Conservation (phyloP, 37 sponge, comb jelly and placozoan genomes). For the Beroe forskalii region DNA sequence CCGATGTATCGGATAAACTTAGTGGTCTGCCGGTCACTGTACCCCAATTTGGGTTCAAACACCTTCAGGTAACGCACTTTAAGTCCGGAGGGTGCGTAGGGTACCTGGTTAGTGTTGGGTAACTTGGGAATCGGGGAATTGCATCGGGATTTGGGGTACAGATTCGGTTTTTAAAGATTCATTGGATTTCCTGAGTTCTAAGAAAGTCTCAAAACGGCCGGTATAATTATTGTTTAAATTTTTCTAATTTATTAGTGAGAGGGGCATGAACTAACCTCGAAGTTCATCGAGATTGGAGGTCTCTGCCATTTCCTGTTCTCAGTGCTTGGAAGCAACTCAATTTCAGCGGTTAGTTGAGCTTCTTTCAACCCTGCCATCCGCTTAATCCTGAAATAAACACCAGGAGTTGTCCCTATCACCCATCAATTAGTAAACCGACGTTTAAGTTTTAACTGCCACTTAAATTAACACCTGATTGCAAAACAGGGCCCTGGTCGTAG, state of each 20-base stretch:
- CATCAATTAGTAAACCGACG: too few relatives aligned
- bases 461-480: too few relatives aligned
- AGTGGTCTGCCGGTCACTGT: conserved; percentile 89
- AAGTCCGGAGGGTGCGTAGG: conserved; percentile 90
- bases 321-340: conserved; percentile 78
- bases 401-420: too few relatives aligned
- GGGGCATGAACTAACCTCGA: conserved; percentile 89
- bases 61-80: conserved; percentile 96
- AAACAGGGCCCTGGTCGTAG: too few relatives aligned
- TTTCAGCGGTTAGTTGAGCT: conserved; percentile 84
- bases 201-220: too few relatives aligned
- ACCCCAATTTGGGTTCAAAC: conserved; percentile 95
- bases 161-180: too few relatives aligned
- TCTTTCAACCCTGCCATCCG: conserved; percentile 85
- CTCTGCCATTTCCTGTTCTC: conserved; percentile 66
- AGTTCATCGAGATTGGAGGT: conserved; percentile 96
- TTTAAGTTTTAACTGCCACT: too few relatives aligned
- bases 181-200: too few relatives aligned
- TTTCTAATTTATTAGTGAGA: too few relatives aligned
- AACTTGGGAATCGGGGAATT: not conserved
- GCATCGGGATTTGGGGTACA: too few relatives aligned
- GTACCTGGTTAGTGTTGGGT: conserved; percentile 72
- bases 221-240: too few relatives aligned
- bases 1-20: conserved; percentile 97
- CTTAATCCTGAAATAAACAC: conserved; percentile 75